Conservation (phyloP, 2,113 vertebrate genomes). For the Chloropsis hardwickii region DNA sequence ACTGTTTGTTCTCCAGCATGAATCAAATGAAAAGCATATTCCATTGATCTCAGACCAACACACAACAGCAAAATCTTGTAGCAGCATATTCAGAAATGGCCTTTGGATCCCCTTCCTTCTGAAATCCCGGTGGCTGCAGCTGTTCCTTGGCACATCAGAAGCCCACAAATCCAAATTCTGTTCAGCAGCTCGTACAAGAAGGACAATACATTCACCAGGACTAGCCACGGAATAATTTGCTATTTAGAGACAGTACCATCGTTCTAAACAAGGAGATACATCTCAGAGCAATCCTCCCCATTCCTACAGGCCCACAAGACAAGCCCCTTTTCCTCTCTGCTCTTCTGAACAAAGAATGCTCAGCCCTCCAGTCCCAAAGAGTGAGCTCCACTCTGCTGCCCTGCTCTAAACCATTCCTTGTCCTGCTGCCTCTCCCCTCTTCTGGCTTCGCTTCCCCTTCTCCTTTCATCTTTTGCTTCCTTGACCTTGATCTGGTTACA, state of each 20-base stretch:
- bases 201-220: not conserved
- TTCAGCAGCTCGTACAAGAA: not conserved
- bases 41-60: slow-evolving; percentile 38
- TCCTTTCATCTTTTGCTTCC: slow-evolving; percentile 41
- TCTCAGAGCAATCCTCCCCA: not conserved
- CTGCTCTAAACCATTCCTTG: not conserved
- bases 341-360: not conserved
- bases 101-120: slow-evolving; percentile 2
- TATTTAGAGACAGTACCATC: not conserved
- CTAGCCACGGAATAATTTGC: fast-evolving
- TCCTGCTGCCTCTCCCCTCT: not conserved
- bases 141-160: not conserved
- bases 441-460: slow-evolving; percentile 5
- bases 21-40: slow-evolving; percentile 34
- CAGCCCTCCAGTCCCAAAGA: not conserved
- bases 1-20: not conserved
- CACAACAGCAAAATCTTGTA: not conserved
- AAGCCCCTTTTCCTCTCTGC: not conserved
- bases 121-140: not conserved
- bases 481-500: slow-evolving; percentile 44
- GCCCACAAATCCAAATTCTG: not conserved
- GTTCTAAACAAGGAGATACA: not conserved
- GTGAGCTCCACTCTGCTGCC: not conserved
- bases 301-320: not conserved
- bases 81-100: not conserved